Base-by-base conservation (phyloP, 1,140 invertebrate species). In the Aradophagus sp. region DNA sequence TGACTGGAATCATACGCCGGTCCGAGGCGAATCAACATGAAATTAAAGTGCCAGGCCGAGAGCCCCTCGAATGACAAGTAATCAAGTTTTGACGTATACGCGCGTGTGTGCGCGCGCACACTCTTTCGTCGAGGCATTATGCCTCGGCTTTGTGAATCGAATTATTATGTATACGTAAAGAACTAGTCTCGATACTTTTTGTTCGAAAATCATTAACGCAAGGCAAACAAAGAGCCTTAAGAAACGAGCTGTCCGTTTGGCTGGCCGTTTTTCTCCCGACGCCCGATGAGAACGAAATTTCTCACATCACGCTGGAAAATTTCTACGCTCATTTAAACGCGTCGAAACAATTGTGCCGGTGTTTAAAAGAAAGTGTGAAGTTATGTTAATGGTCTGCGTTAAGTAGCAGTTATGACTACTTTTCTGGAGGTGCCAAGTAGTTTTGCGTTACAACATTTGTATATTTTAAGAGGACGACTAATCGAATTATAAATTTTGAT, bases 121-220 rank as follows among this genome's bases (percentile, higher is more conserved):
- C 50, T 39, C 36, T 52, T 67, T 58, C 19, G n/a, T 8, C 29
- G 7, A 12, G 38, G 63, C 32, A 38, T 59, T 50, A 44, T 58
- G 50, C 26, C 13, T 23, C 15, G n/a, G 12, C 31, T 55, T 55
- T 47, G 34, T 44, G 20, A 15, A n/a, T 32, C 48, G 31, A 47
- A 48, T 66, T 35, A 66, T 56, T 66, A 56, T 56, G 35, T 45
- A 45, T 52, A 52, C 47, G 39, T 31, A 38, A 44, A 29, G 31
- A 52, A 63, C 59, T 63, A 53, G 59, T 63, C 48, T 29, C 39
- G 38, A 62, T 52, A 52, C 47, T 62, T 62, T 62, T 62, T 62
- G 45, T 62, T 44, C 58, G 35, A 61, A 48, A 61, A 50, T 10
- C 36, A 61, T 61, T 61, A 61, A 42, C 36, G 44, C 44, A 48